Percentiles rank a stretch among this genome's conserved stretches.
These are phyloP conservation scores for Etheostoma spectabile DNA, from an alignment of 2,113 vertebrate genomes.

Conservation along the genomic window DNA sequence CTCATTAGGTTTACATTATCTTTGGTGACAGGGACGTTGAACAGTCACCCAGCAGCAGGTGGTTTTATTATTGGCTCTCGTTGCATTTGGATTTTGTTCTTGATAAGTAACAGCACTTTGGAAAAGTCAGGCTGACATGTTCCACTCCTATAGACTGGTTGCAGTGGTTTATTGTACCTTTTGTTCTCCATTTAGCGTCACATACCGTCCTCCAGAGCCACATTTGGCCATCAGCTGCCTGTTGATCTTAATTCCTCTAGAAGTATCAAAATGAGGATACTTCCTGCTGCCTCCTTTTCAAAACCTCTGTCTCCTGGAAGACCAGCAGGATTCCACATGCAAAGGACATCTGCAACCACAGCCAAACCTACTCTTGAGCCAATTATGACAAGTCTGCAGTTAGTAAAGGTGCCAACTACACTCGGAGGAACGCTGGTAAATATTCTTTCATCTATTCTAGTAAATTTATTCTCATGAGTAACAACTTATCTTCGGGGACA, in stretches of 20 bases:
- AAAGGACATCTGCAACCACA: slow-evolving; percentile 38
- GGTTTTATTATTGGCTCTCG: neutral
- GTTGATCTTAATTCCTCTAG: neutral
- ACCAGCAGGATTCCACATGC: neutral
- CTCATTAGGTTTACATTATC: neutral
- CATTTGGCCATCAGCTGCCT: neutral
- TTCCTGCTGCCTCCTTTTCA: slow-evolving; percentile 10
- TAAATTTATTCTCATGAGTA: slow-evolving; percentile 9
- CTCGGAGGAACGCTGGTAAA: slow-evolving; percentile 11
- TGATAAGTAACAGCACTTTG: neutral
- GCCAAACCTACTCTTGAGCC: neutral
- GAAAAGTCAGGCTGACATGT: slow-evolving; percentile 5
- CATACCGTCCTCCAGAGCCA: neutral
- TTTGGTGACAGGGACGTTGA: neutral
- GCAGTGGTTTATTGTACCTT: neutral
- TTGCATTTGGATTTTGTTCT: neutral
- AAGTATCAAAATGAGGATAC: neutral
- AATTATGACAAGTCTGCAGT: neutral
- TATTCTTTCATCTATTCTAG: slow-evolving; percentile 14
- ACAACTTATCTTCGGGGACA: neutral
- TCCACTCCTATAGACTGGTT: neutral
- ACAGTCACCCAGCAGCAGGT: neutral
- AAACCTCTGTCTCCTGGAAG: neutral
- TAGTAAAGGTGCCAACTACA: slow-evolving; percentile 7
- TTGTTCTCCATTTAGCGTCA: neutral